Conservation (phyloP, 2,888 invertebrate genomes). For the Halictus ligatus region DNA sequence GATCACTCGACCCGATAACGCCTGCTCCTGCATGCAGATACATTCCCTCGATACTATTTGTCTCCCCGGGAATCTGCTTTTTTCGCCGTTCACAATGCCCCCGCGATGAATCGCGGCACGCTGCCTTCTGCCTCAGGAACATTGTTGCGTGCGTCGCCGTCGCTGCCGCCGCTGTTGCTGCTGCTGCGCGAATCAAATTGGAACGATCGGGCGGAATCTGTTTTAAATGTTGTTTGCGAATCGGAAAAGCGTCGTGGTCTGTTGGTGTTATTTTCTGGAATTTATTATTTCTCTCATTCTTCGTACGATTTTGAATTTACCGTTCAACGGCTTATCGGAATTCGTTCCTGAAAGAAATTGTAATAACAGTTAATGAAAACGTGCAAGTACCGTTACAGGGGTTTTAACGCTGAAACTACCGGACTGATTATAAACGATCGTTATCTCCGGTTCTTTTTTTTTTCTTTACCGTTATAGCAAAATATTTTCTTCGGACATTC, state of each 20-base stretch:
- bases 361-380: background rate
- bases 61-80: background rate
- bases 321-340: background rate
- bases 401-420: too few relatives aligned
- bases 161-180: background rate
- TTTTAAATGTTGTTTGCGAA: background rate
- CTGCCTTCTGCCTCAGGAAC: background rate
- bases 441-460: background rate
- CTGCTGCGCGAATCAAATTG: background rate
- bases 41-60: background rate
- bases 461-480: background rate
- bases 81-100: background rate
- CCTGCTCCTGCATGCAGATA: conserved; percentile 35
- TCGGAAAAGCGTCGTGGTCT: background rate
- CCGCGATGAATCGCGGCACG: conserved; percentile 7
- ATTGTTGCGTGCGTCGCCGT: background rate
- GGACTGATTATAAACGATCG: background rate
- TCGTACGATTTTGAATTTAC: background rate
- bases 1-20: conserved; percentile 32
- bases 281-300: background rate
- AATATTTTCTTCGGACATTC: background rate
- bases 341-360: background rate
- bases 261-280: background rate
- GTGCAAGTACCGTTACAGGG: background rate
- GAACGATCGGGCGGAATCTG: background rate